These are phyloP conservation scores for Phylloscopus whistleri DNA, from an alignment of 2,113 vertebrate genomes.

Conservation along the genomic window DNA sequence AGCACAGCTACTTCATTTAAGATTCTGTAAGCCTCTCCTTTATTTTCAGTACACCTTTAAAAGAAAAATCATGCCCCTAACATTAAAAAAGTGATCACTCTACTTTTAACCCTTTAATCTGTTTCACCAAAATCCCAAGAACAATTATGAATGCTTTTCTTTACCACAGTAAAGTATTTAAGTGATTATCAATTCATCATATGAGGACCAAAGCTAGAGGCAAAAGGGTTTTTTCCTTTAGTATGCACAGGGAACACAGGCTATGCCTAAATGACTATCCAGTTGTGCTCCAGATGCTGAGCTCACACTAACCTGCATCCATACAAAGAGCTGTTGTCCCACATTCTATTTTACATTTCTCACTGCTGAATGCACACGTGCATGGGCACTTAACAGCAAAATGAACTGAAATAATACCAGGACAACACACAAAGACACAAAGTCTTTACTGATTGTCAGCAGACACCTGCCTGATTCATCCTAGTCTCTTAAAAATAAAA, in stretches of 20 bases:
- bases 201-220: background rate
- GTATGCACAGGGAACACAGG: background rate
- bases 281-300: constrained; percentile 24
- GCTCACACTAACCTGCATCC: background rate
- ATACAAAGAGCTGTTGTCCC: background rate
- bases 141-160: background rate
- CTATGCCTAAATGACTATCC: background rate
- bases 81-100: background rate
- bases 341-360: background rate
- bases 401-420: background rate
- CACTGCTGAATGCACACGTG: background rate
- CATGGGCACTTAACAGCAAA: background rate
- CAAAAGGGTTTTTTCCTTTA: background rate
- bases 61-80: background rate
- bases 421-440: background rate
- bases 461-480: constrained; percentile 29
- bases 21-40: background rate
- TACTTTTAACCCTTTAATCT: background rate
- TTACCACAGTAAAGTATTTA: background rate
- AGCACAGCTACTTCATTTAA: constrained; percentile 17
- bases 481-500: constrained; percentile 32
- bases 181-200: background rate
- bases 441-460: background rate
- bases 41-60: background rate
- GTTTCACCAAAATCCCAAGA: background rate